These are phyloP conservation scores for Epizoanthus stellaris DNA, from an alignment of 92 coral and sea anemone species.

Conservation along the genomic window DNA sequence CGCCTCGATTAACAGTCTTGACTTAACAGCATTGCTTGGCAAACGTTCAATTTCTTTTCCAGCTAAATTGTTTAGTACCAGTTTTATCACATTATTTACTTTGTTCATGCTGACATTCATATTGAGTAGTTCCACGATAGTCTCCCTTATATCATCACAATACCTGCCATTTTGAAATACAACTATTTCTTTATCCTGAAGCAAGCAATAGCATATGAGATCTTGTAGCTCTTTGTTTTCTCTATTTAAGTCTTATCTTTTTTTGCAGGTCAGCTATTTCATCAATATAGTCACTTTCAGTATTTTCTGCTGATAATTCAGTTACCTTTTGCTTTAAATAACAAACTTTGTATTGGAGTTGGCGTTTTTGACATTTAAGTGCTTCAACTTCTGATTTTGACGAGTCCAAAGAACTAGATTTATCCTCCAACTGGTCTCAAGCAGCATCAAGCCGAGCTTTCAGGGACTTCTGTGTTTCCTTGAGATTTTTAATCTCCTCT, in stretches of 20 bases:
- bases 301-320: too few species aligned
- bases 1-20: not conserved
- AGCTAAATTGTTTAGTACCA: too few species aligned
- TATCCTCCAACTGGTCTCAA: not conserved
- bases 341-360: too few species aligned
- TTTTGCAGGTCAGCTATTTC: not conserved
- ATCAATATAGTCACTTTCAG: too few species aligned
- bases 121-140: too few species aligned
- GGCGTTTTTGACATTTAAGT: not conserved
- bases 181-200: not conserved
- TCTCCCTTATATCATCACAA: too few species aligned
- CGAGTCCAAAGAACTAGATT: not conserved
- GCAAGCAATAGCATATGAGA: not conserved
- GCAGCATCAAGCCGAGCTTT: not conserved
- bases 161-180: not conserved
- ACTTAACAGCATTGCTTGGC: too few species aligned
- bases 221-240: not conserved
- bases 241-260: not conserved
- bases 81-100: too few species aligned
- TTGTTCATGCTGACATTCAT: too few species aligned
- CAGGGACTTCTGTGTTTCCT: not conserved
- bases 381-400: not conserved
- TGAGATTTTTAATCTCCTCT: not conserved
- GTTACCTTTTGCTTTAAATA: too few species aligned
- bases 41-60: too few species aligned